These are phyloP conservation scores for Discoglossus pictus DNA, from an alignment of 2,797 vertebrate species.

Conservation along the genomic window DNA sequence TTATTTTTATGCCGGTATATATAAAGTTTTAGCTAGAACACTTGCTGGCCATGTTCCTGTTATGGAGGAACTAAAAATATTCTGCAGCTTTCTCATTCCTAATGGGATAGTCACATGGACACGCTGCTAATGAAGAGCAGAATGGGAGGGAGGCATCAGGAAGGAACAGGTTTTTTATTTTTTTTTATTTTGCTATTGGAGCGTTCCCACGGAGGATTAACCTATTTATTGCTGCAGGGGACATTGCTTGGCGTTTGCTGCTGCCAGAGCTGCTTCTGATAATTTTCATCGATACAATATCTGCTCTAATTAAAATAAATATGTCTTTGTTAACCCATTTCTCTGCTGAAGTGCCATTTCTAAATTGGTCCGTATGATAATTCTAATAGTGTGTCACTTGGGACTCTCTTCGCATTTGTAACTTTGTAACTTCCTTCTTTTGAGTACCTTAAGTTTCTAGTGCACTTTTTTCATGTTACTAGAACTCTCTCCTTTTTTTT, in stretches of 20 bases:
- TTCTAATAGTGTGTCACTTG: too few species aligned
- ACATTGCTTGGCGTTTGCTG: neutral
- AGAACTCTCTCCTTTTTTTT: too few species aligned
- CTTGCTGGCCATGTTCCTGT: conserved; percentile 18
- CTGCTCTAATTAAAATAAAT: too few species aligned
- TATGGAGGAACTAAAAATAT: conserved; percentile 40
- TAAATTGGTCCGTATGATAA: too few species aligned
- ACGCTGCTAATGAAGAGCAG: conserved; percentile 5
- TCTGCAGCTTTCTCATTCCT: conserved; percentile 16
- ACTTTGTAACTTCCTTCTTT: too few species aligned
- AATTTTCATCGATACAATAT: neutral
- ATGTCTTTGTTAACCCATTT: too few species aligned
- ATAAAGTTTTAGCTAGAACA: conserved; percentile 14
- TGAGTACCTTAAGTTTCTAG: too few species aligned
- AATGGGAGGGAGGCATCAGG: neutral
- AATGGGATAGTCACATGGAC: conserved; percentile 24
- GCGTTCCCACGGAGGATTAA: conserved; percentile 27
- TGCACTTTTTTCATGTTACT: too few species aligned
- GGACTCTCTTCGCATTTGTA: too few species aligned
- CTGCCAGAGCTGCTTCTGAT: neutral
- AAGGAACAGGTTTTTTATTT: too few species aligned
- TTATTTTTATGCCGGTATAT: conserved; percentile 4
- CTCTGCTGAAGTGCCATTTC: too few species aligned
- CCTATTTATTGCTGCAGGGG: neutral
- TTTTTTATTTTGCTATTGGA: neutral